Evolutionary conservation across 2,888 invertebrate genomes (phyloP).

Genomic region (Pterostichus madidus): DNA sequence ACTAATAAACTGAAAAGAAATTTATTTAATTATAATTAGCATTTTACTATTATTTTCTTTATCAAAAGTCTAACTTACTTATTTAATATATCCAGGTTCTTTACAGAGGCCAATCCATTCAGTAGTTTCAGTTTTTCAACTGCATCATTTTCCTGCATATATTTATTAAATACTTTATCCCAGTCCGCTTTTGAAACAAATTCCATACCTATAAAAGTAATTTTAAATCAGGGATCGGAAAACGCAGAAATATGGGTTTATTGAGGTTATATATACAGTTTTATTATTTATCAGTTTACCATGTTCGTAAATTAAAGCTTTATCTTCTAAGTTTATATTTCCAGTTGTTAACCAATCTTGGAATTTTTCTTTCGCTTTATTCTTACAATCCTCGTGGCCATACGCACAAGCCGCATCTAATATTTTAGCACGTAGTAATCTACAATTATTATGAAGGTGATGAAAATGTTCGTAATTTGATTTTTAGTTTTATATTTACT

Average conservation of each 20-base stretch:
- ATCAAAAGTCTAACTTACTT: slow-evolving; percentile 78
- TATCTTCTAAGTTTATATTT: slow-evolving; percentile 83
- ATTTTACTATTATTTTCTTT: too few species aligned
- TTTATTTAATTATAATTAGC: neutral
- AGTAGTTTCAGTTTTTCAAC: slow-evolving; percentile 88
- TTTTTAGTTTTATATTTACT: too few species aligned
- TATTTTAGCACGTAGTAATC: slow-evolving; percentile 83
- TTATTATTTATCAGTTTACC: slow-evolving; percentile 76
- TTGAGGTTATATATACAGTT: too few species aligned
- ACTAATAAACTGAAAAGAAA: slow-evolving; percentile 82
- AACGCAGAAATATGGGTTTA: too few species aligned
- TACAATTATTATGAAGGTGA: slow-evolving; percentile 72
- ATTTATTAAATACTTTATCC: slow-evolving; percentile 87
- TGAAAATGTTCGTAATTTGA: too few species aligned
- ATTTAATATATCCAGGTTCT: slow-evolving; percentile 82
- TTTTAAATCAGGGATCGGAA: too few species aligned
- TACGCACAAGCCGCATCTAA: slow-evolving; percentile 83
- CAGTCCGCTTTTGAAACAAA: slow-evolving; percentile 83
- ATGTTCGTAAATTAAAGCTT: slow-evolving; percentile 83
- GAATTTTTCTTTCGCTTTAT: slow-evolving; percentile 81
- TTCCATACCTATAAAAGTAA: slow-evolving; percentile 80
- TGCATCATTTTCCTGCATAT: slow-evolving; percentile 86
- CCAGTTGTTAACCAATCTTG: slow-evolving; percentile 81
- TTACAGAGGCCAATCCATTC: slow-evolving; percentile 84
- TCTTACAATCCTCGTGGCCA: slow-evolving; percentile 81